These are phyloP conservation scores for Cydia fagiglandana DNA, from an alignment of 1,140 invertebrate genomes.

Conservation along the genomic window DNA sequence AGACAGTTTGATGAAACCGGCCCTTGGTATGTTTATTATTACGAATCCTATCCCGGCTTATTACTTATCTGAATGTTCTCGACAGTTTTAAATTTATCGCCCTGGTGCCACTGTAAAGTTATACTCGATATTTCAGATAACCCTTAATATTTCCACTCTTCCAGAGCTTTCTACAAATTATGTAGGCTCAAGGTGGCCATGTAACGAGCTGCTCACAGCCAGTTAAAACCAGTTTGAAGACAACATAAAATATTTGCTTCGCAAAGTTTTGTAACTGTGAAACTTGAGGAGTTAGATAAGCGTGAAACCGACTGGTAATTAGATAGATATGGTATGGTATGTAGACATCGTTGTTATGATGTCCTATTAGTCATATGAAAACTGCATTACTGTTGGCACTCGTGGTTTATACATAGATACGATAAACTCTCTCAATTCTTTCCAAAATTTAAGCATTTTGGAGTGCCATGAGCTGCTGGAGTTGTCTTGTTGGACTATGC, in stretches of 20 bases:
- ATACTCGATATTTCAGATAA: background rate
- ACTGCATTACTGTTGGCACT: background rate
- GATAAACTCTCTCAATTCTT: too few species aligned
- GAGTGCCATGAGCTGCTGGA: too few species aligned
- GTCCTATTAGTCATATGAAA: background rate
- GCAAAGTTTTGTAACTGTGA: slow-evolving; percentile 11
- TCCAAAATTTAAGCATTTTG: too few species aligned
- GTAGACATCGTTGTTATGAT: background rate
- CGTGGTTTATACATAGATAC: too few species aligned
- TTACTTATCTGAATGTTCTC: too few species aligned
- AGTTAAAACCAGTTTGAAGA: slow-evolving; percentile 36
- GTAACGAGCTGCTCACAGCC: slow-evolving; percentile 14
- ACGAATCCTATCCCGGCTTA: too few species aligned
- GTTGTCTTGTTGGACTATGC: too few species aligned
- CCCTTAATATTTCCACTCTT: background rate
- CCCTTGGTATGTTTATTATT: too few species aligned
- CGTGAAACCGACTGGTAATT: background rate
- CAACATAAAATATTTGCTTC: slow-evolving; percentile 27
- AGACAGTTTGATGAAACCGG: too few species aligned
- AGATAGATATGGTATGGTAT: background rate
- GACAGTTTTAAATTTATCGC: too few species aligned
- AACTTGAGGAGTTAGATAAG: slow-evolving; percentile 24
- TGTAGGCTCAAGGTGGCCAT: background rate
- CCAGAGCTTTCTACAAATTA: slow-evolving; percentile 1
- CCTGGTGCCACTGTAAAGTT: background rate